phyloP scores from a whole-genome alignment of 1,140 invertebrate species.

The Diabrotica undecimpunctata region DNA sequence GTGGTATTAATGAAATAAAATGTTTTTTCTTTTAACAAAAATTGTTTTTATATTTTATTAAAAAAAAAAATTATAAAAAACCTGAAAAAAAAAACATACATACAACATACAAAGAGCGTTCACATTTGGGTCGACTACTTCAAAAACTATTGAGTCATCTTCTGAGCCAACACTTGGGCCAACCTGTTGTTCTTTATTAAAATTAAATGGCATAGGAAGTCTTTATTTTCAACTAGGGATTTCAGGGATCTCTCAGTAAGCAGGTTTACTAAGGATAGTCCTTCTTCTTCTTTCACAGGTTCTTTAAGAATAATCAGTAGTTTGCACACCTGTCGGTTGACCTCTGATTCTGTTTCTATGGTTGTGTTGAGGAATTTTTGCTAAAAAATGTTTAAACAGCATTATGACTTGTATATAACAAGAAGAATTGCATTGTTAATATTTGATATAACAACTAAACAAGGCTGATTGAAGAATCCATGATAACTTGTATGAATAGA shows the following conservation, averaged over 20 bases:
- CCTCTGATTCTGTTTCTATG: slow-evolving; percentile 17
- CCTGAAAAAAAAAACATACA: too few relatives aligned
- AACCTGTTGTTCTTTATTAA: slow-evolving; percentile 35
- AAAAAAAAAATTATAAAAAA: too few relatives aligned
- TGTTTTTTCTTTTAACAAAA: not conserved
- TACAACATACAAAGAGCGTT: too few relatives aligned
- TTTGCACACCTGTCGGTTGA: slow-evolving; percentile 30
- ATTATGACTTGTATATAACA: not conserved
- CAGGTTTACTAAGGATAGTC: slow-evolving; percentile 32
- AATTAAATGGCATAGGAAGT: slow-evolving; percentile 33
- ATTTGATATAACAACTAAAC: too few relatives aligned
- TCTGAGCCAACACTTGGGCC: slow-evolving; percentile 38
- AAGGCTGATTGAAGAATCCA: too few relatives aligned
- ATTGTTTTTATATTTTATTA: not conserved
- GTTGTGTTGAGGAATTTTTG: slow-evolving; percentile 10
- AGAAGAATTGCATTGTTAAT: too few relatives aligned
- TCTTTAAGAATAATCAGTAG: slow-evolving; percentile 35
- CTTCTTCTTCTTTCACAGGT: slow-evolving; percentile 34
- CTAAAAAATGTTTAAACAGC: slow-evolving; percentile 6
- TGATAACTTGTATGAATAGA: too few relatives aligned
- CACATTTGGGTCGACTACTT: too few relatives aligned
- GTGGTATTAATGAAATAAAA: too few relatives aligned
- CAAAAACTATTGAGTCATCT: slow-evolving; percentile 23
- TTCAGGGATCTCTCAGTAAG: slow-evolving; percentile 32
- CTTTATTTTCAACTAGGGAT: slow-evolving; percentile 32